Conservation (phyloP, 2,797 vertebrate genomes). For the Oophaga sylvatica region DNA sequence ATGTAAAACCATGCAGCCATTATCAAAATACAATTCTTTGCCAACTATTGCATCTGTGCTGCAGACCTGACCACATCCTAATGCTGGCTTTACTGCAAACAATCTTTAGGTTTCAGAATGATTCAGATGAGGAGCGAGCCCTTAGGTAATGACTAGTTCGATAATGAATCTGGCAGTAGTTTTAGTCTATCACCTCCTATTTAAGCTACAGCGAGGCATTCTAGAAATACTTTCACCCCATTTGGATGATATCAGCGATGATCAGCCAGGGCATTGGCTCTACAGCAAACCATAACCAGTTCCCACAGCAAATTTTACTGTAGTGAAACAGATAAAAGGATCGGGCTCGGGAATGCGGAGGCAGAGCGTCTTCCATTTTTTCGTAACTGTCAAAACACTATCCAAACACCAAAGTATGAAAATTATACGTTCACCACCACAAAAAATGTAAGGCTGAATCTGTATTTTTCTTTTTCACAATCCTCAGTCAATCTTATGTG, state of each 20-base stretch:
- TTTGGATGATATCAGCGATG: neutral
- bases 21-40: too few species aligned
- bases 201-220: neutral
- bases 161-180: neutral
- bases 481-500: neutral
- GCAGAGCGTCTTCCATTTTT: neutral
- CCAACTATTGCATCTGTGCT: too few species aligned
- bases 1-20: too few species aligned
- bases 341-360: conserved; percentile 10
- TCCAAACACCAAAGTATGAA: conserved; percentile 16
- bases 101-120: too few species aligned
- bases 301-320: conserved; percentile 28
- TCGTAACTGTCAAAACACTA: neutral
- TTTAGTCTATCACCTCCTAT: neutral
- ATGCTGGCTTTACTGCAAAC: too few species aligned
- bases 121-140: too few species aligned
- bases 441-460: conserved; percentile 27
- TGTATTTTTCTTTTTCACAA: neutral
- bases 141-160: neutral
- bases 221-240: neutral
- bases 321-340: conserved; percentile 15
- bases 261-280: neutral
- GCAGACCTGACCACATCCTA: too few species aligned
- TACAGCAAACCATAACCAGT: neutral
- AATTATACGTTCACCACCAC: conserved; percentile 12